Percentiles rank a stretch among this genome's conserved stretches.
Evolutionary conservation across 2,113 vertebrate species (phyloP).

Genomic region (Pipa parva): DNA sequence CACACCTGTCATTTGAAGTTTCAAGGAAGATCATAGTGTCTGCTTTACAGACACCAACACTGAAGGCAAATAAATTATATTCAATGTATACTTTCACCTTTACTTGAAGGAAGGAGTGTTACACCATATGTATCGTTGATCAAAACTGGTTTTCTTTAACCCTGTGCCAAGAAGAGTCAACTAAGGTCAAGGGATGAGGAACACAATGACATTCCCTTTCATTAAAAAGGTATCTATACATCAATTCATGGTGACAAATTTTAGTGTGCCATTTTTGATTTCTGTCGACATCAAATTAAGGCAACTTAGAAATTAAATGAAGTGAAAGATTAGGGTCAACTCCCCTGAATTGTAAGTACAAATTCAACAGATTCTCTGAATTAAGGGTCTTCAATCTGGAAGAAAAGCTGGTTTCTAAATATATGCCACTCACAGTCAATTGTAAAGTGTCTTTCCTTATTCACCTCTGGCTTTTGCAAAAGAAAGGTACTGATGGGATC

Average conservation of each 20-base stretch:
- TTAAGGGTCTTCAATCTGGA: conserved; percentile 53
- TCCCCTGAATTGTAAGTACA: conserved; percentile 52
- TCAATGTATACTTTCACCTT: conserved; percentile 61
- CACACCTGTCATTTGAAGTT: conserved; percentile 56
- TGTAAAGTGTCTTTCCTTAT: conserved; percentile 49
- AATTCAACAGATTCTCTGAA: conserved; percentile 64
- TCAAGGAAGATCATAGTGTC: conserved; percentile 64
- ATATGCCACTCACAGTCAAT: conserved; percentile 56
- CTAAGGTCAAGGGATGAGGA: conserved; percentile 61
- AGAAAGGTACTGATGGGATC: conserved; percentile 60
- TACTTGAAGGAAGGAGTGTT: conserved; percentile 66
- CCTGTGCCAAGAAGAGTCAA: conserved; percentile 58
- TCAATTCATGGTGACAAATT: conserved; percentile 64
- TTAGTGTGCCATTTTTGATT: conserved; percentile 65
- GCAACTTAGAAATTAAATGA: conserved; percentile 61
- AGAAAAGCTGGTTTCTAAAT: conserved; percentile 59
- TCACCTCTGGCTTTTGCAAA: conserved; percentile 55
- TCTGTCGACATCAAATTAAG: conserved; percentile 68
- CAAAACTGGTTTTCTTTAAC: conserved; percentile 74
- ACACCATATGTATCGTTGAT: conserved; percentile 71
- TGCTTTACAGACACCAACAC: conserved; percentile 64
- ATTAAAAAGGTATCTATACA: conserved; percentile 68
- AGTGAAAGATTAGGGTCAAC: conserved; percentile 61
- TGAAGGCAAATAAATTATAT: conserved; percentile 73
- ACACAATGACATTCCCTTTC: conserved; percentile 65